These are phyloP conservation scores for Scortum barcoo DNA, from an alignment of 2,113 vertebrate genomes.

Conservation along the genomic window DNA sequence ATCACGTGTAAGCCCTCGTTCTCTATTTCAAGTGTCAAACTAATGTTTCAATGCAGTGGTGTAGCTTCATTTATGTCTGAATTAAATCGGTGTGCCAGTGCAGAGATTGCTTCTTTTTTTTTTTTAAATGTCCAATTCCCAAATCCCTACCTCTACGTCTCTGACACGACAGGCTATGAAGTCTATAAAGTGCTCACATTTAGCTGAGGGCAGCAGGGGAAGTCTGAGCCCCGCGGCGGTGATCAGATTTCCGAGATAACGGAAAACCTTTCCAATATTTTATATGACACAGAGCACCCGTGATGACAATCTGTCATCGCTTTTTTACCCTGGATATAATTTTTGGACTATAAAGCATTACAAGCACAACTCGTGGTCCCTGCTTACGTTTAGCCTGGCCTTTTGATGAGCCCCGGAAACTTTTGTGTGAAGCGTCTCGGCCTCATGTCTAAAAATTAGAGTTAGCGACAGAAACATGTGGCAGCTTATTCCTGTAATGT, in stretches of 20 bases:
- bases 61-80: conserved; percentile 23
- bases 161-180: conserved; percentile 36
- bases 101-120: conserved; percentile 33
- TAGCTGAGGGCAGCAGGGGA: background rate
- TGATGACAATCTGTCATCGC: conserved; percentile 21
- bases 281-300: conserved; percentile 58
- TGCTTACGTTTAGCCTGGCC: conserved; percentile 37
- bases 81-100: conserved; percentile 48
- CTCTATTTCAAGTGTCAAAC: conserved; percentile 57
- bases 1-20: conserved; percentile 21
- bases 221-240: conserved; percentile 1
- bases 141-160: conserved; percentile 23
- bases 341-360: conserved; percentile 56
- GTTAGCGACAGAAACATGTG: background rate
- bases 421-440: conserved; percentile 1
- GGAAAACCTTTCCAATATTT: conserved; percentile 39
- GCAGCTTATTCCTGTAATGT: conserved; percentile 35
- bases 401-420: conserved; percentile 33
- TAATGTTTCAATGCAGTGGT: conserved; percentile 26
- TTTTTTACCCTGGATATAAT: conserved; percentile 50
- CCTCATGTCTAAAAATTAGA: background rate
- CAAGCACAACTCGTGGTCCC: conserved; percentile 68
- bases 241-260: conserved; percentile 41
- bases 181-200: conserved; percentile 74
- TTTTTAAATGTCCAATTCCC: conserved; percentile 20